A percentile compares a stretch with the other conserved stretches of the same genome.
Evolutionary conservation across 2,113 vertebrate genomes (phyloP).

Genomic region (Xenopus borealis): DNA sequence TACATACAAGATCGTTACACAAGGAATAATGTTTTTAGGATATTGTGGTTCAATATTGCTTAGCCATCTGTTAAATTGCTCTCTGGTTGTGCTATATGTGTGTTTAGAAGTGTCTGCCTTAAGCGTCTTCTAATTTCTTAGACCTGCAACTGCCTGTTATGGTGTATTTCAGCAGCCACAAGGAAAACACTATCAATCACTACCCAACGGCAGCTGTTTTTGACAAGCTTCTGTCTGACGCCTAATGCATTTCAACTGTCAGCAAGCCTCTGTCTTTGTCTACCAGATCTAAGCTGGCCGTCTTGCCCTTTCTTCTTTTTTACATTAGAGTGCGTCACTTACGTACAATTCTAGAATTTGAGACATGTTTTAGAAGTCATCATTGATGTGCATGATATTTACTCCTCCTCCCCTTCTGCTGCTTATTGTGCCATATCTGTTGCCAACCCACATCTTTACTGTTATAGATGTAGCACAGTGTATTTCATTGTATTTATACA

Average conservation of each 20-base stretch:
- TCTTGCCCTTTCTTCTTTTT: conserved; percentile 58
- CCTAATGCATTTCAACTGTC: conserved; percentile 90
- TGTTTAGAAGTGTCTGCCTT: conserved; percentile 56
- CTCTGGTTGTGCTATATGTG: conserved; percentile 49
- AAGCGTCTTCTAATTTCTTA: conserved; percentile 63
- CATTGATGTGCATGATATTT: conserved; percentile 50
- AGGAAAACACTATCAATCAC: conserved; percentile 95
- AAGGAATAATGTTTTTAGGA: conserved; percentile 52
- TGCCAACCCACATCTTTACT: conserved; percentile 57
- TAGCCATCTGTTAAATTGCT: conserved; percentile 62
- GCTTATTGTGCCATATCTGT: conserved; percentile 63
- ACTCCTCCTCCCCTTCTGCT: conserved; percentile 56
- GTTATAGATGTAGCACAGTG: conserved; percentile 63
- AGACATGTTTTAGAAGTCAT: conserved; percentile 57
- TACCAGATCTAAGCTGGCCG: conserved; percentile 60
- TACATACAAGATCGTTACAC: conserved; percentile 55
- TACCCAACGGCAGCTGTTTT: conserved; percentile 87
- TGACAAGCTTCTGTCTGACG: conserved; percentile 93
- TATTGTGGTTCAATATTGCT: conserved; percentile 51
- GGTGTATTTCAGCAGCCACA: conserved; percentile 68
- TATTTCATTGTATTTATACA: conserved; percentile 74
- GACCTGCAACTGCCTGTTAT: conserved; percentile 66
- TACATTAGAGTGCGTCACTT: conserved; percentile 55
- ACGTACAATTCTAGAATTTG: conserved; percentile 65
- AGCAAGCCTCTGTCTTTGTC: conserved; percentile 77